Evolutionary conservation across 2,797 vertebrate species (phyloP).

Genomic region (Melanotaenia pygmaea): DNA sequence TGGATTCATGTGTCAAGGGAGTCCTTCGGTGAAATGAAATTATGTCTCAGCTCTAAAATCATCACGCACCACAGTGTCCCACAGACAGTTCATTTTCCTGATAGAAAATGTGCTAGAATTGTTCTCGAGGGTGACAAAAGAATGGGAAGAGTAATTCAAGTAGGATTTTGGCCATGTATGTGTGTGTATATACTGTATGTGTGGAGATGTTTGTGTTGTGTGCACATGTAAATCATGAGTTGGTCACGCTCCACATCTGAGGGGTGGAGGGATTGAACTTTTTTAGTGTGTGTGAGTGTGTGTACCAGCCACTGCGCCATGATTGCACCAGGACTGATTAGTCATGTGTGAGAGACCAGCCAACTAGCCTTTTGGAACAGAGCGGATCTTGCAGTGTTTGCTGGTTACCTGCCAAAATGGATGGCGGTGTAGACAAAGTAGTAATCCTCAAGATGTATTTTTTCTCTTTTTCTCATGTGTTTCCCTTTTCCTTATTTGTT

Average conservation of each 20-base stretch:
- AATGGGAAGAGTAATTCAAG: conserved; percentile 48
- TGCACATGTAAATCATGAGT: conserved; percentile 60
- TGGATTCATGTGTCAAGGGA: conserved; percentile 67
- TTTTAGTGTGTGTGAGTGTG: conserved; percentile 5
- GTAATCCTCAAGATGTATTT: conserved; percentile 70
- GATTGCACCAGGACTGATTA: conserved; percentile 65
- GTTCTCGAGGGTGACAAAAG: conserved; percentile 55
- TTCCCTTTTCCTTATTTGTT: conserved; percentile 64
- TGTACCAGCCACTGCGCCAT: conserved; percentile 50
- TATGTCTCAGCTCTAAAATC: conserved; percentile 66
- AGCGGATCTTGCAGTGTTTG: conserved; percentile 43
- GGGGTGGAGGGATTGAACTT: conserved; percentile 29
- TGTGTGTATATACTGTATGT: conserved; percentile 10
- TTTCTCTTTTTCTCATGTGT: conserved; percentile 37
- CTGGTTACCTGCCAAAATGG: conserved; percentile 70
- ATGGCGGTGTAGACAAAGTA: conserved; percentile 64
- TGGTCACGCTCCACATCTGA: conserved; percentile 58
- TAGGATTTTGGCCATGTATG: conserved; percentile 30
- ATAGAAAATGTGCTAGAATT: conserved; percentile 57
- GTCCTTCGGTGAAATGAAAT: conserved; percentile 74
- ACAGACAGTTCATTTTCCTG: conserved; percentile 54
- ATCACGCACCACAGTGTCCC: conserved; percentile 61
- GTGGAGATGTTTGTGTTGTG: conserved; percentile 42
- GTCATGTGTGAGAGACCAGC: conserved; percentile 65
- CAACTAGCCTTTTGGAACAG: conserved; percentile 52